Evolutionary conservation across 1,140 invertebrate genomes (phyloP).

Genomic region (Drosophila erecta): DNA sequence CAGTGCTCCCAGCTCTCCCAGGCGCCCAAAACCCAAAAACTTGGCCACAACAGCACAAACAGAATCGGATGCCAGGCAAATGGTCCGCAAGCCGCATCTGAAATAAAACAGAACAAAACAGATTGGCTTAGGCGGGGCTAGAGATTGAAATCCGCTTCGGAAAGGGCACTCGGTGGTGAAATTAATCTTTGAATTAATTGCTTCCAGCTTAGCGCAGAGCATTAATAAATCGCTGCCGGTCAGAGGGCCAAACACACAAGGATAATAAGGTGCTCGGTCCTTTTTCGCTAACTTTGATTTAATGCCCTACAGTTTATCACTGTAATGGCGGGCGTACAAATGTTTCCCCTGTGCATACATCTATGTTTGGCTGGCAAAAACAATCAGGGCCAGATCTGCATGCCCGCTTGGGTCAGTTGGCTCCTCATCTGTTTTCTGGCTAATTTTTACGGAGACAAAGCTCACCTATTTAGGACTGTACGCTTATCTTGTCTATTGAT

Average conservation of each 20-base stretch:
- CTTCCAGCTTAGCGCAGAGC: constrained; percentile 78
- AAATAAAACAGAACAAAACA: constrained; percentile 15
- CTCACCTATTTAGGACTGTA: constrained; percentile 53
- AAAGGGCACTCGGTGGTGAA: constrained; percentile 71
- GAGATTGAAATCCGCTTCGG: constrained; percentile 59
- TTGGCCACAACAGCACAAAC: constrained; percentile 17
- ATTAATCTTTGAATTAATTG: constrained; percentile 84
- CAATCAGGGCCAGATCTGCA: constrained; percentile 70
- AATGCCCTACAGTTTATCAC: constrained; percentile 78
- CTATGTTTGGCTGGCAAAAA: constrained; percentile 73
- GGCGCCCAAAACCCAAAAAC: constrained; percentile 6
- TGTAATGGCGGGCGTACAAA: constrained; percentile 77
- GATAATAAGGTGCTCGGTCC: constrained; percentile 70
- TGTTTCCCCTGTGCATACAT: constrained; percentile 72
- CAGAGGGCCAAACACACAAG: constrained; percentile 17
- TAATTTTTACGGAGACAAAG: constrained; percentile 62
- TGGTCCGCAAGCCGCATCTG: constrained; percentile 47
- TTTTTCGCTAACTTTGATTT: constrained; percentile 81
- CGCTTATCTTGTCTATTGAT: constrained; percentile 75
- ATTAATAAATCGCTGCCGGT: constrained; percentile 73
- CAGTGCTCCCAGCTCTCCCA: background rate
- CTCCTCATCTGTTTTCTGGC: constrained; percentile 40
- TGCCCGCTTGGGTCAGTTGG: constrained; percentile 26
- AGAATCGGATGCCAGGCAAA: constrained; percentile 21
- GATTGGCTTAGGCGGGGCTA: constrained; percentile 25